A percentile compares a stretch with the other conserved stretches of the same genome.
These are phyloP conservation scores for Paralichthys olivaceus DNA, from an alignment of 2,113 vertebrate genomes.

Conservation along the genomic window DNA sequence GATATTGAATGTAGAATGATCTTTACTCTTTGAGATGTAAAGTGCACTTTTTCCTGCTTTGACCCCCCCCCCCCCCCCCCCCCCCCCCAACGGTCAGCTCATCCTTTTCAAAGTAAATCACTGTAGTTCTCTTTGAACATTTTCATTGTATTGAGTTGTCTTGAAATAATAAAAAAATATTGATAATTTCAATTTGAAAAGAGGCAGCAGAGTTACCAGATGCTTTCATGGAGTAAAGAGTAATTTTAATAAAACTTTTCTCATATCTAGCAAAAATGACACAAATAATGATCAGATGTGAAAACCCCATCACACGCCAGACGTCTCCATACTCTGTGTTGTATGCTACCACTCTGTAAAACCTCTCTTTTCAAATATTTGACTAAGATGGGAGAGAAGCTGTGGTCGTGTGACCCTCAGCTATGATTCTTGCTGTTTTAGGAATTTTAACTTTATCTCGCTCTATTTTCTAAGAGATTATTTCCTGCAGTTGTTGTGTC, in stretches of 20 bases:
- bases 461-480: conserved; percentile 56
- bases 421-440: conserved; percentile 44
- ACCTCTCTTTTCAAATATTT: conserved; percentile 23
- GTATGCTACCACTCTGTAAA: conserved; percentile 40
- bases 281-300: conserved; percentile 38
- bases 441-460: conserved; percentile 43
- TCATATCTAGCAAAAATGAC: conserved; percentile 3
- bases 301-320: conserved; percentile 11
- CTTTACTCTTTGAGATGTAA: conserved; percentile 80
- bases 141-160: conserved; percentile 53
- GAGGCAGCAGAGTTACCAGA: conserved; percentile 27
- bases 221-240: conserved; percentile 37
- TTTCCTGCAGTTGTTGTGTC: conserved; percentile 64
- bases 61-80: conserved; percentile 22
- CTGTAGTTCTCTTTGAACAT: conserved; percentile 57
- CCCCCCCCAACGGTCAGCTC: conserved; percentile 44
- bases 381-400: conserved; percentile 38
- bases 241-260: conserved; percentile 2
- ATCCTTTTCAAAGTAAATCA: conserved; percentile 59
- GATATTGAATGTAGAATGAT: conserved; percentile 82
- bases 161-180: conserved; percentile 10
- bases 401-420: conserved; percentile 49
- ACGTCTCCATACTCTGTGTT: conserved; percentile 15
- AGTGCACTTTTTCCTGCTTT: conserved; percentile 85
- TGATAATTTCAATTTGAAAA: conserved; percentile 5